Evolutionary conservation across 1,140 invertebrate species (phyloP).

Genomic region (Leucophenga varia): DNA sequence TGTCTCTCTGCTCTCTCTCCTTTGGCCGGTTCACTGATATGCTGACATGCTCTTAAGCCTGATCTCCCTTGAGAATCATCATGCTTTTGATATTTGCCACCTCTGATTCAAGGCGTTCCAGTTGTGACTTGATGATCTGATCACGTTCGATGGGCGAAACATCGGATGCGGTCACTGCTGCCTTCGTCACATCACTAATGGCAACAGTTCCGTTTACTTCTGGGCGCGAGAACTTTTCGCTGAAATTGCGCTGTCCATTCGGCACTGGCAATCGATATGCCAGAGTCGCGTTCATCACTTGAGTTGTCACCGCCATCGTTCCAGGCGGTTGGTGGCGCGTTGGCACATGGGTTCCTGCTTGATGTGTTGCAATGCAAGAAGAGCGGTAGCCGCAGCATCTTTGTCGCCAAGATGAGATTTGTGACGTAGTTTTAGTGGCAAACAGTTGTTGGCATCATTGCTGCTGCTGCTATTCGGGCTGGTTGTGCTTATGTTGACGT

Average conservation of each 20-base stretch:
- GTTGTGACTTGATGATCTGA: conserved; percentile 72
- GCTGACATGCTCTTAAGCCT: not conserved
- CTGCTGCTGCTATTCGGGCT: conserved; percentile 14
- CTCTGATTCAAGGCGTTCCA: conserved; percentile 86
- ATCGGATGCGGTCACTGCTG: conserved; percentile 19
- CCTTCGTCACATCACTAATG: conserved; percentile 17
- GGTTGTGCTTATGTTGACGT: conserved; percentile 13
- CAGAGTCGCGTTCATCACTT: conserved; percentile 84
- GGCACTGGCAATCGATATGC: conserved; percentile 74
- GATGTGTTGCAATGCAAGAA: conserved; percentile 77
- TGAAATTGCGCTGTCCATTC: conserved; percentile 62
- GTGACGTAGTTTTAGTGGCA: conserved; percentile 88
- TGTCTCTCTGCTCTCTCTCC: conserved; percentile 49
- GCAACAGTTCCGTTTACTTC: conserved; percentile 37
- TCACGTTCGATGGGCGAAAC: conserved; percentile 59
- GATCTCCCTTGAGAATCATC: conserved; percentile 58
- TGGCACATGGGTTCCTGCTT: conserved; percentile 78
- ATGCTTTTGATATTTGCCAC: conserved; percentile 85
- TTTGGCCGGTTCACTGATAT: not conserved
- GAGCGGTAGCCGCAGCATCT: conserved; percentile 77
- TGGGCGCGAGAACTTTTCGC: conserved; percentile 33
- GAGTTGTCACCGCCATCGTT: conserved; percentile 78
- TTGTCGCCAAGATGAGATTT: conserved; percentile 88
- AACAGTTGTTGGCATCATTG: conserved; percentile 61
- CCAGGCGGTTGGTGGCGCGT: conserved; percentile 70